These are phyloP conservation scores for Eristalis arbustorum DNA, from an alignment of 2,888 invertebrate genomes.

Conservation along the genomic window DNA sequence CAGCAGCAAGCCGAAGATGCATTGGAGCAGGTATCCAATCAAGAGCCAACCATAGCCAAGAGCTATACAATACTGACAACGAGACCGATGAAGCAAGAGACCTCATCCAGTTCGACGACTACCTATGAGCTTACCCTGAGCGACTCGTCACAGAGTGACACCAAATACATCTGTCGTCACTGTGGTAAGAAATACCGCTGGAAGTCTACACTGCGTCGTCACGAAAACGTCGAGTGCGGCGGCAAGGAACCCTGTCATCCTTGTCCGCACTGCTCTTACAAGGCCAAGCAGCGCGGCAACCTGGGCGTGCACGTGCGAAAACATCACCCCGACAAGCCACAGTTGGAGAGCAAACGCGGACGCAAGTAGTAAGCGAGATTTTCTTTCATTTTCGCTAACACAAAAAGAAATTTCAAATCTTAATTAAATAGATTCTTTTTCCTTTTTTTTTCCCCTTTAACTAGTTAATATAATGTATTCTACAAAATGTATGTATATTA, in stretches of 20 bases:
- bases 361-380: slow-evolving; percentile 75
- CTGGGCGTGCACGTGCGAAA: slow-evolving; percentile 90
- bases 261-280: slow-evolving; percentile 89
- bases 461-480: slow-evolving; percentile 58
- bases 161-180: slow-evolving; percentile 88
- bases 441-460: slow-evolving; percentile 33
- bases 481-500: slow-evolving; percentile 32
- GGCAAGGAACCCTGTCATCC: slow-evolving; percentile 91
- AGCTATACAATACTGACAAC: slow-evolving; percentile 79
- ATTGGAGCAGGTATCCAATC: slow-evolving; percentile 72
- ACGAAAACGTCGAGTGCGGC: slow-evolving; percentile 92
- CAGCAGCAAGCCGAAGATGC: slow-evolving; percentile 74
- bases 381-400: neutral
- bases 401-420: slow-evolving; percentile 14
- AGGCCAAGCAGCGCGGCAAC: slow-evolving; percentile 91
- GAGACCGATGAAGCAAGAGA: slow-evolving; percentile 79
- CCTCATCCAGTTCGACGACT: slow-evolving; percentile 76
- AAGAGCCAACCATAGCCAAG: slow-evolving; percentile 76
- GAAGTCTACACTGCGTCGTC: slow-evolving; percentile 91
- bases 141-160: slow-evolving; percentile 79
- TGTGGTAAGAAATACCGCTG: slow-evolving; percentile 93
- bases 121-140: slow-evolving; percentile 79
- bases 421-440: slow-evolving; percentile 15
- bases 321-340: slow-evolving; percentile 83
- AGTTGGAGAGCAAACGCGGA: slow-evolving; percentile 79